Base-by-base conservation (phyloP, 1,140 invertebrate genomes). In the Popillia japonica region DNA sequence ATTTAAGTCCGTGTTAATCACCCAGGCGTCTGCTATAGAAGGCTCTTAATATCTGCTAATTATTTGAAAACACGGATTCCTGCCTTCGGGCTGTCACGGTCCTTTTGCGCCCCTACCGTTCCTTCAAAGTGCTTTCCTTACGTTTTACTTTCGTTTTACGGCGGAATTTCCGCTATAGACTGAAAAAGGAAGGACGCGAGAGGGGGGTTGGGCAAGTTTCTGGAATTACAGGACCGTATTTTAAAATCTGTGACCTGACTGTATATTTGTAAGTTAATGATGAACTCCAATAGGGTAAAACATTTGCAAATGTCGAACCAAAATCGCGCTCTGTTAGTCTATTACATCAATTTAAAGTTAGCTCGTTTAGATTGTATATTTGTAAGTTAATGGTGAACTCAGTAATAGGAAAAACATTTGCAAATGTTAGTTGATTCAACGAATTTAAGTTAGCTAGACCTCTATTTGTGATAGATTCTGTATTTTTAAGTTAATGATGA, bases 1-100 rank as follows among this genome's bases (percentile, higher is more conserved):
- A 55, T 55, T 55, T 55, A 4, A 55, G 48, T 55, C 48, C 48
- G 48, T 55, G 48, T 55, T 55, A 55, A 55, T 55, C 48, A 55
- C 48, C 48, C 48, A 17, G 48, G 48, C 48, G 48, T 55, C 48
- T 55, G 48, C 48, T 55, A 55, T 55, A 17, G 48, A 55, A 17
- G 17, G 14, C 48, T 14, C 48, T 55, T 55, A 55, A 7, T 17
- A 17, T 55, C 17, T 17, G 48, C 48, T 55, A 55, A 55, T 55
- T 55, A 55, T 55, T 55, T 55, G 48, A 55, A 17, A 55, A 17
- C 48, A 55, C 48, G 48, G 48, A 55, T 55, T 55, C 48, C 10
- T n/a, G 44, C 10, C 10, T 48, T 14, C 48, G 48, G 14, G 6
- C 11, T 55, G 14, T 55, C 48, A 17, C 48, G 14, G 11, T 7